phyloP scores from a whole-genome alignment of 2,797 vertebrate genomes.

The Phataginus tricuspis region DNA sequence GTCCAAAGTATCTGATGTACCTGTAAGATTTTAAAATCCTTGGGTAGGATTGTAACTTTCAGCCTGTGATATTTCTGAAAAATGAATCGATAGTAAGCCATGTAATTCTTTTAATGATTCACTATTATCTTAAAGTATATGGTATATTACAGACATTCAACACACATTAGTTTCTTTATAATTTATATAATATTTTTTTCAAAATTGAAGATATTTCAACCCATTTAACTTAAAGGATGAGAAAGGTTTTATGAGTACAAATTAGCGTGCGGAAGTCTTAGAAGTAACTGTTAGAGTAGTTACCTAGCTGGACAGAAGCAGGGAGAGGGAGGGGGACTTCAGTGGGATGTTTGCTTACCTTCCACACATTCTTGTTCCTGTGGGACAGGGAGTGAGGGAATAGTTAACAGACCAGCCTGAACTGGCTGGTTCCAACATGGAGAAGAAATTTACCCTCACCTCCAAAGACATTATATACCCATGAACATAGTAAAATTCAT shows the following conservation, averaged over 20 bases:
- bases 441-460: too few species aligned
- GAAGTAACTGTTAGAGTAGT: neutral
- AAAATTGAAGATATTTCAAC: neutral
- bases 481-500: too few species aligned
- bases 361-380: too few species aligned
- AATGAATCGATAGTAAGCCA: neutral
- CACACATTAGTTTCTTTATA: neutral
- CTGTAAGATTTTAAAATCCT: neutral
- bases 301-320: too few species aligned
- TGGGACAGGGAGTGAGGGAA: too few species aligned
- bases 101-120: neutral
- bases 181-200: neutral
- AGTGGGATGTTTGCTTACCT: too few species aligned
- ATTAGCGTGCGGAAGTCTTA: neutral
- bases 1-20: neutral
- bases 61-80: neutral
- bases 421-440: too few species aligned
- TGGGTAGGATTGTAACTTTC: neutral
- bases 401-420: too few species aligned
- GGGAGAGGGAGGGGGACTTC: too few species aligned
- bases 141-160: neutral
- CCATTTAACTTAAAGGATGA: neutral
- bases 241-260: neutral
- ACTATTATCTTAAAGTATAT: neutral
- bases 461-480: too few species aligned